Base-by-base conservation (phyloP, 2,888 invertebrate species). In the Ochropleura leucogaster region DNA sequence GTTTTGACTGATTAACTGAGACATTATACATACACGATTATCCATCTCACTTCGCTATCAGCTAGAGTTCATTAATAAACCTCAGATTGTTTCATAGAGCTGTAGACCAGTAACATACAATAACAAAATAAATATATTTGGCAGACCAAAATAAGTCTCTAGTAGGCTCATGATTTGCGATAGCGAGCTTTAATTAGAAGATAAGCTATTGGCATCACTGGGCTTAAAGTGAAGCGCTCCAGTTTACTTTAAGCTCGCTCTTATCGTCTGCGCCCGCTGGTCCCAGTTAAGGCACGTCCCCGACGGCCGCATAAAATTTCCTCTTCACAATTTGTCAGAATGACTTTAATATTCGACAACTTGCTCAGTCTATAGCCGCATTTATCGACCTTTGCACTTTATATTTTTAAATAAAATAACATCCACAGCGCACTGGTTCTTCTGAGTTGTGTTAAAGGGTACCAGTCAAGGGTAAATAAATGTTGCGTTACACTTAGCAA, bases 181-280 rank as follows among this genome's bases (percentile, higher is more conserved):
- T 42, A 53, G 46, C 44, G 63, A 55, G 30, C 53, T 71, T 53
- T n/a, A 71, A 79, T 79, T 47, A 53, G 18, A 59, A 79, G 46
- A 59, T 59, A 79, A 79, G 57, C 57, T 64, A 55, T 40, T 71
- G 4, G 62, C 51, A 42, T 64, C 46, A 79, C n/a, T 16, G 47
- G 59, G 57, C 40, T 59, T 51, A 47, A 53, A 53, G 40, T 42
- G 7, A 30, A 63, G 80, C 16, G 65, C 65, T 65, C 30, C n/a
- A 62, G 65, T 77, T 72, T 60, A 53, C 72, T 65, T 55, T 44
- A 77, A 77, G 55, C 49, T 55, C 8, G 10, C 44, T 57, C 55
- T 67, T 78, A 73, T 74, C 59, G 20, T 18, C 55, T 51, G 51
- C 40, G 44, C 46, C 46, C 46, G 30, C 59, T 46, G 63, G 64